Evolutionary conservation across 1,140 invertebrate genomes (phyloP).

Genomic region (Caenorhabditis briggsae): DNA sequence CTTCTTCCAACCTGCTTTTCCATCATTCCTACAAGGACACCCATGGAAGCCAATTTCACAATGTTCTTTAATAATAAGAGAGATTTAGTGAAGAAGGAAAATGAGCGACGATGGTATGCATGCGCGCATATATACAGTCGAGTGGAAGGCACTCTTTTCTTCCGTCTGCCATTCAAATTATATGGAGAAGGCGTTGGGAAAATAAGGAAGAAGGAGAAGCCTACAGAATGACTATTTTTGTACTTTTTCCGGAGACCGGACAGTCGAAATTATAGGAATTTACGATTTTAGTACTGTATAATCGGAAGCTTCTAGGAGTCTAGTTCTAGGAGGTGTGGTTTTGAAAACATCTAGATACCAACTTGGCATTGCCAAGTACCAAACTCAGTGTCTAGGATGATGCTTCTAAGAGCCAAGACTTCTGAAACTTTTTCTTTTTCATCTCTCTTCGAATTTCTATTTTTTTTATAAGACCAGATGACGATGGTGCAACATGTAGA

Average conservation of each 20-base stretch:
- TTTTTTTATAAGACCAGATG: no score
- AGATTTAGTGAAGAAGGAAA: background rate
- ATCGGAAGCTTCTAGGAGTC: background rate
- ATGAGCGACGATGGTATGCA: background rate
- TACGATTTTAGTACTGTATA: no score
- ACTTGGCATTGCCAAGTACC: no score
- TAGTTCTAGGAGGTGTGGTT: background rate
- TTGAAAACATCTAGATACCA: background rate
- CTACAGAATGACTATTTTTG: constrained; percentile 1
- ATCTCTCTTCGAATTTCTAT: no score
- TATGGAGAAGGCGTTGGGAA: background rate
- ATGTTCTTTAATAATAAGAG: constrained; percentile 41
- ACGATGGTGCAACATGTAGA: constrained; percentile 41
- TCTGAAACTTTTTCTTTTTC: no score
- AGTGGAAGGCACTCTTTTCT: constrained; percentile 18
- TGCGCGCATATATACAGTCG: constrained; percentile 31
- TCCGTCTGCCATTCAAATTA: constrained; percentile 51
- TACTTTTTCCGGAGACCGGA: constrained; percentile 28
- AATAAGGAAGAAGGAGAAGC: background rate
- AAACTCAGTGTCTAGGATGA: no score
- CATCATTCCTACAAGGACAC: constrained; percentile 8
- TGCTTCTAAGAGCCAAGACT: no score
- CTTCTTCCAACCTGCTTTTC: constrained; percentile 17
- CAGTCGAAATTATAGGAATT: background rate
- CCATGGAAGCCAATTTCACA: constrained; percentile 40